Conservation (phyloP, 2,113 vertebrate species). For the Butorides virescens region DNA sequence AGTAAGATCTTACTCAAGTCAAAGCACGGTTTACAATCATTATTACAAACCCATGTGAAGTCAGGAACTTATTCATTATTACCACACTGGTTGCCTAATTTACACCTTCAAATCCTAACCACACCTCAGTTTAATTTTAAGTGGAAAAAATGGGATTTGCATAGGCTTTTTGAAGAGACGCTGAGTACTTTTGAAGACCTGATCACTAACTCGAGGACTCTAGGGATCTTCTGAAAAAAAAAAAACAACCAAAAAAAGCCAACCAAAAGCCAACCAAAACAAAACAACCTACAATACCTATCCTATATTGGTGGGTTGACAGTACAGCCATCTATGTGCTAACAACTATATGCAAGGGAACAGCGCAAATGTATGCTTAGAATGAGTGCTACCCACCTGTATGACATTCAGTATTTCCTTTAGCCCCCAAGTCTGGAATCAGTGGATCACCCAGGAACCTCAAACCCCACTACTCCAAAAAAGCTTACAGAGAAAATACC, state of each 20-base stretch:
- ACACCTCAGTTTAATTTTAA: not conserved
- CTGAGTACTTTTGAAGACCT: not conserved
- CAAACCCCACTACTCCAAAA: not conserved
- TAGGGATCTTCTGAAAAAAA: not conserved
- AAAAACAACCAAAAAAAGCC: no score
- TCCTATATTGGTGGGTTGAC: not conserved
- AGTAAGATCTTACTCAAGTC: not conserved
- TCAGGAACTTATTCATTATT: not conserved
- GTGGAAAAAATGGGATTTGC: not conserved
- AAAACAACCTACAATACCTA: not conserved
- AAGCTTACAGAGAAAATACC: not conserved
- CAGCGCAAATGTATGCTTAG: fast-evolving
- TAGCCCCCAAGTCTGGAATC: not conserved
- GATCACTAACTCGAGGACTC: not conserved
- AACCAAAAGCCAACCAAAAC: no score
- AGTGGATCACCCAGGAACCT: not conserved
- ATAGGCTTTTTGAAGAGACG: not conserved
- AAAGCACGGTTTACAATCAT: not conserved
- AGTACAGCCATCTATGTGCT: not conserved
- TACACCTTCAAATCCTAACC: not conserved
- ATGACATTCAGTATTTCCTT: not conserved
- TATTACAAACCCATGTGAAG: not conserved
- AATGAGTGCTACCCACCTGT: not conserved
- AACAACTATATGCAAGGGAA: not conserved
- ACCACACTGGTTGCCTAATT: not conserved